These are phyloP conservation scores for Aspidoscelis tigris DNA, from an alignment of 2,113 vertebrate species.

Conservation along the genomic window DNA sequence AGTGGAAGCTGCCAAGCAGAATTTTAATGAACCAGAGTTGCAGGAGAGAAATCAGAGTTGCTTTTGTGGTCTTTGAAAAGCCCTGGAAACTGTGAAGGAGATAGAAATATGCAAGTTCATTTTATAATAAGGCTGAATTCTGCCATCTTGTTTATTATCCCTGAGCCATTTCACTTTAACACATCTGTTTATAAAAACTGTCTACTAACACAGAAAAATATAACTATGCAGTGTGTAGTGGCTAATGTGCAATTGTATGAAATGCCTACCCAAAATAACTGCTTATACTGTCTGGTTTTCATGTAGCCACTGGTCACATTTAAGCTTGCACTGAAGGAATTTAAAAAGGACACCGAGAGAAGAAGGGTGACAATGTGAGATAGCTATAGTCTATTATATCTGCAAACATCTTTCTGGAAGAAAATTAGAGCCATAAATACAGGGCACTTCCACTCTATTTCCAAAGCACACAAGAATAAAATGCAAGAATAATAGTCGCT, in stretches of 20 bases:
- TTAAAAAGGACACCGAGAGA: background rate
- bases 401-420: too few relatives aligned
- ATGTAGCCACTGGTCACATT: background rate
- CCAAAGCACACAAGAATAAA: too few relatives aligned
- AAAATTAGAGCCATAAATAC: too few relatives aligned
- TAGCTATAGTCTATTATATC: too few relatives aligned
- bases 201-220: too few relatives aligned
- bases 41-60: constrained; percentile 22
- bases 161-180: background rate
- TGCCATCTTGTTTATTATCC: background rate
- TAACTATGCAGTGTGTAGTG: too few relatives aligned
- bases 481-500: too few relatives aligned
- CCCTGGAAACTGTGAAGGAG: accelerated
- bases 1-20: constrained; percentile 38
- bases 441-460: too few relatives aligned
- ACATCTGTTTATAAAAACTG: background rate
- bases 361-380: too few relatives aligned
- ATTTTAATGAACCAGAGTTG: background rate
- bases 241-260: background rate
- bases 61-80: constrained; percentile 26
- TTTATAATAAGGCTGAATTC: background rate
- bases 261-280: background rate
- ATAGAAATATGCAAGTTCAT: background rate
- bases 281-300: background rate
- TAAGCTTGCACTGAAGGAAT: background rate